phyloP scores from a whole-genome alignment of 2,113 vertebrate genomes.

The Cyprinodon brontotheroides region DNA sequence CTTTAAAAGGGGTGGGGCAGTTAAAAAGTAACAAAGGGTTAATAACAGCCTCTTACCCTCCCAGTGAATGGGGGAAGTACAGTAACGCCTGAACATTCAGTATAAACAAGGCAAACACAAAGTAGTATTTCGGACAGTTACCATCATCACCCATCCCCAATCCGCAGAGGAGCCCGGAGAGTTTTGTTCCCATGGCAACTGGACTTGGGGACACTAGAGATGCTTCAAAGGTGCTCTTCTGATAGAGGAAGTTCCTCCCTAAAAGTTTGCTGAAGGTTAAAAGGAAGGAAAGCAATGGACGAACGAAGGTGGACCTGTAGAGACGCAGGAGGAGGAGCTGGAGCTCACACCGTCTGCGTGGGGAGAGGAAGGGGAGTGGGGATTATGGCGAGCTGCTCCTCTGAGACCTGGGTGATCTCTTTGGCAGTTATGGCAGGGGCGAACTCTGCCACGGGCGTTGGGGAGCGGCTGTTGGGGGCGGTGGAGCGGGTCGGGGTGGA shows the following conservation, averaged over 20 bases:
- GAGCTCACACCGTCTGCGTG: conserved; percentile 55
- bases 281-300: conserved; percentile 48
- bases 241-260: conserved; percentile 49
- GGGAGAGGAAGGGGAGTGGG: conserved; percentile 52
- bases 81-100: conserved; percentile 60
- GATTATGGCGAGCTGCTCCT: conserved; percentile 57
- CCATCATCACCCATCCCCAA: conserved; percentile 33
- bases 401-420: conserved; percentile 50
- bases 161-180: conserved; percentile 34
- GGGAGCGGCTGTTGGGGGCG: conserved; percentile 40
- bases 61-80: conserved; percentile 37
- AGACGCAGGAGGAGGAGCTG: neutral
- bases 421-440: conserved; percentile 54
- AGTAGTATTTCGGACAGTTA: conserved; percentile 47
- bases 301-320: conserved; percentile 2
- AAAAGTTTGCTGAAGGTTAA: conserved; percentile 56
- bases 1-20: conserved; percentile 15
- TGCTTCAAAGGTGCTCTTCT: conserved; percentile 70
- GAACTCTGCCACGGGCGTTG: conserved; percentile 22
- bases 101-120: conserved; percentile 63
- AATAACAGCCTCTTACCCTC: conserved; percentile 34
- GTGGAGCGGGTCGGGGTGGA: conserved; percentile 40
- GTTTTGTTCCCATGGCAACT: conserved; percentile 60
- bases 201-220: conserved; percentile 61
- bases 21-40: conserved; percentile 35